Base-by-base conservation (phyloP, 2,797 vertebrate species). In the Xenopus petersii region DNA sequence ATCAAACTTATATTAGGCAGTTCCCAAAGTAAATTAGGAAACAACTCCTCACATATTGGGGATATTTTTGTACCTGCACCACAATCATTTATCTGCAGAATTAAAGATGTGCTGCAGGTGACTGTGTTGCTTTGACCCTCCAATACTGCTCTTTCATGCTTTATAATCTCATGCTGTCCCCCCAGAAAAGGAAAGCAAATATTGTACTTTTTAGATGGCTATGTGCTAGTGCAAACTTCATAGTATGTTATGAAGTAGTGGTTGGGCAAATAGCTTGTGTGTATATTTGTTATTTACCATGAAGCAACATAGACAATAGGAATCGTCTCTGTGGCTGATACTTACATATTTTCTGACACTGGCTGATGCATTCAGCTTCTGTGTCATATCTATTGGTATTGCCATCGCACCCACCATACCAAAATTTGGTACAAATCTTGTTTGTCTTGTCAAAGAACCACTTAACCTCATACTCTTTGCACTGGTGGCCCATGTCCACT, bases 371-470 rank as follows among this genome's bases (percentile, higher is more conserved):
- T 85, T 91, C 89, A 64, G 86, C 87, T 88, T 94, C 92, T 71
- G 85, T 86, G 87, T 93, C 86, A 91, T 94, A 94, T 89, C 90
- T 94, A 94, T 92, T 94, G 79, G 84, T 89, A 93, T 94, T 93
- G 79, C 90, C 93, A 89, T 86, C 88, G 61, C 93, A 94, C 88
- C 93, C 92, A 88, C 92, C 92, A 84, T 89, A 94, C 93, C 92
- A 94, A 91, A 92, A 89, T 90, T 90, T 88, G 82, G 88, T 83
- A 94, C 94, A 95, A 91, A 92, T 90, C 88, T 92, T 87, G 84
- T 84, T 85, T 89, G 90, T 90, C 92, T 81, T 91, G 90, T 94
- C 92, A 95, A 92, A 95, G 92, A 92, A 94, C 93, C 92, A 94
- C 83, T 91, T 93, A 94, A 88, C 88, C 88, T 93, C 87, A 94